Conservation (phyloP, 2,888 invertebrate species). For the Latrodectus hesperus region DNA sequence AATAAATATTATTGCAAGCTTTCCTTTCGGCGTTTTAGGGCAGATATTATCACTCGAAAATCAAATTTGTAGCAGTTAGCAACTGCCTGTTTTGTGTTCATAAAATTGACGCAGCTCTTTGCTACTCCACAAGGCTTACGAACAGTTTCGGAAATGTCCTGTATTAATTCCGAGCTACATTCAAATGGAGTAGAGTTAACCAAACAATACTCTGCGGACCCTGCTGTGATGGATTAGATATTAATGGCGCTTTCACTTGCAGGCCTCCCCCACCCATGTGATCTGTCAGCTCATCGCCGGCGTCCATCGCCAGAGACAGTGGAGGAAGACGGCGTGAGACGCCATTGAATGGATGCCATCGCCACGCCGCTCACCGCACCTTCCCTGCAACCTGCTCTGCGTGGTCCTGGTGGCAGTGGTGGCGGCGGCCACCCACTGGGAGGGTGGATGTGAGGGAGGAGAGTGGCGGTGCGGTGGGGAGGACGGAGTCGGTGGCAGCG, state of each 20-base stretch:
- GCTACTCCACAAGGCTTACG: no score
- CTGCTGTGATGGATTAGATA: neutral
- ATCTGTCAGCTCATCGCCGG: neutral
- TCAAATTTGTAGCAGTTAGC: no score
- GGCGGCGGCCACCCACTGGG: neutral
- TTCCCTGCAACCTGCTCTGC: slow-evolving; percentile 17
- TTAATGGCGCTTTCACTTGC: neutral
- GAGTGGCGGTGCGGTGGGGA: slow-evolving; percentile 52
- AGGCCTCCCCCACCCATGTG: neutral
- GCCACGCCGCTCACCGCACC: slow-evolving; percentile 38
- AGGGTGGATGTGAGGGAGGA: slow-evolving; percentile 25
- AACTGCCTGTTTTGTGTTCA: no score
- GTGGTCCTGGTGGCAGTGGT: slow-evolving; percentile 16
- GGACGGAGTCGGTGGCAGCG: slow-evolving; percentile 13
- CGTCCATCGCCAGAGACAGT: neutral
- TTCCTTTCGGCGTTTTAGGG: no score
- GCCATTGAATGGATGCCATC: slow-evolving; percentile 68
- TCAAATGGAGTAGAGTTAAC: no score
- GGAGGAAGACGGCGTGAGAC: neutral
- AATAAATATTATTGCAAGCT: no score
- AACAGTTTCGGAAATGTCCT: no score
- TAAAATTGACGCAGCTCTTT: no score
- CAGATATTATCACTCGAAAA: no score
- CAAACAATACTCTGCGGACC: no score
- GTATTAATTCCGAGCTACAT: no score